Conservation (phyloP, 1,140 invertebrate species). For the Manduca sexta region DNA sequence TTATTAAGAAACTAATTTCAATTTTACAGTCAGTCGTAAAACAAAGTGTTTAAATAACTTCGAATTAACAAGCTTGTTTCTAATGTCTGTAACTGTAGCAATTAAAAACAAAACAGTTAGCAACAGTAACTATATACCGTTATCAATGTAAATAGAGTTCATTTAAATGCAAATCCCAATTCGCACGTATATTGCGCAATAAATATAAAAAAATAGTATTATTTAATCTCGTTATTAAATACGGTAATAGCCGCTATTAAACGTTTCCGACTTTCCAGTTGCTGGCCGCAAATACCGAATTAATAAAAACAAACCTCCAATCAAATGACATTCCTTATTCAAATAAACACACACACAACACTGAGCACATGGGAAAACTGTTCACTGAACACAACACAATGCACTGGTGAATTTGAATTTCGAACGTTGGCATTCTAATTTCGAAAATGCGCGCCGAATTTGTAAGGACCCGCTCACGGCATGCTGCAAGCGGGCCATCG, state of each 20-base stretch:
- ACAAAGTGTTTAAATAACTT: no score
- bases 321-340: slow-evolving; percentile 2
- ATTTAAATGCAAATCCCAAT: slow-evolving; percentile 20
- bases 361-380: background rate
- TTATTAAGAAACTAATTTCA: no score
- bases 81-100: no score
- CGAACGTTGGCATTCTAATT: slow-evolving; percentile 3
- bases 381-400: slow-evolving; percentile 27
- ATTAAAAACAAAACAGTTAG: no score
- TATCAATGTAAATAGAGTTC: slow-evolving; percentile 11
- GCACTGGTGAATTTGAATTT: slow-evolving; percentile 28
- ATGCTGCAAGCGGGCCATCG: slow-evolving; percentile 67
- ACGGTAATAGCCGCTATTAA: slow-evolving; percentile 11
- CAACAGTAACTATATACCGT: slow-evolving; percentile 15
- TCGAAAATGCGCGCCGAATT: slow-evolving; percentile 51
- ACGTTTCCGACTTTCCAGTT: slow-evolving; percentile 9
- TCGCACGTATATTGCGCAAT: slow-evolving; percentile 2
- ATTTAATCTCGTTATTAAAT: slow-evolving; percentile 1
- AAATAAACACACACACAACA: slow-evolving; percentile 2
- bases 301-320: slow-evolving; percentile 25
- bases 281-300: slow-evolving; percentile 13
- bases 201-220: no score
- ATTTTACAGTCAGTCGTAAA: no score
- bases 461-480: slow-evolving; percentile 62
- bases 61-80: no score